Conservation (phyloP, 2,888 invertebrate species). For the Metacarcinus magister region DNA sequence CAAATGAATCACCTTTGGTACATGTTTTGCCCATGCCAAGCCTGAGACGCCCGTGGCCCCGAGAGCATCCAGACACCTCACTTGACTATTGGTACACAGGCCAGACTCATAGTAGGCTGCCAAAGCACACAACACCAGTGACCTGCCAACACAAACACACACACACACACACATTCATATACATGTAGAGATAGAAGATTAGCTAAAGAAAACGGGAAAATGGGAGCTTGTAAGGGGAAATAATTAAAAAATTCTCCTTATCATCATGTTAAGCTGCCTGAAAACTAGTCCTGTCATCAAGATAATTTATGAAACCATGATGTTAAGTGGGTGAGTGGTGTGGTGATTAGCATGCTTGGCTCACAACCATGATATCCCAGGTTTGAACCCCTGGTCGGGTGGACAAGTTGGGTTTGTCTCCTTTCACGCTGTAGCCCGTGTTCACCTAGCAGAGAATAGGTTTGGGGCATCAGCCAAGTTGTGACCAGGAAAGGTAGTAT, state of each 20-base stretch:
- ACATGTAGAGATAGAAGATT: too few relatives aligned
- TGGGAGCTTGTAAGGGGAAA: too few relatives aligned
- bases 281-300: not conserved
- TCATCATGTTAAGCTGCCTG: not conserved
- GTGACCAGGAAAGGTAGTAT: not conserved
- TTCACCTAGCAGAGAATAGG: too few relatives aligned
- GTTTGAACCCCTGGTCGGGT: too few relatives aligned
- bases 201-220: too few relatives aligned
- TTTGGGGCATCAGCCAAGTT: not conserved
- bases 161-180: not conserved
- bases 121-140: conserved; percentile 74
- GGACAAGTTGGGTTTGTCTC: too few relatives aligned
- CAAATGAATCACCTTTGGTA: conserved; percentile 68
- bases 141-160: conserved; percentile 66
- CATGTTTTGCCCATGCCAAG: conserved; percentile 71
- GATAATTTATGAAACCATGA: not conserved
- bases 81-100: conserved; percentile 59
- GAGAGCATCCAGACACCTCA: conserved; percentile 78
- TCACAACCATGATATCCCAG: too few relatives aligned
- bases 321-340: not conserved
- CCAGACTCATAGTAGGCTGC: conserved; percentile 73
- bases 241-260: not conserved
- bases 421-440: too few relatives aligned
- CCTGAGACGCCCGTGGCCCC: conserved; percentile 77
- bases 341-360: too few relatives aligned